Percentiles rank a stretch among this genome's conserved stretches.
phyloP scores from a whole-genome alignment of 2,888 invertebrate genomes.

The Chymomyza procnemis region DNA sequence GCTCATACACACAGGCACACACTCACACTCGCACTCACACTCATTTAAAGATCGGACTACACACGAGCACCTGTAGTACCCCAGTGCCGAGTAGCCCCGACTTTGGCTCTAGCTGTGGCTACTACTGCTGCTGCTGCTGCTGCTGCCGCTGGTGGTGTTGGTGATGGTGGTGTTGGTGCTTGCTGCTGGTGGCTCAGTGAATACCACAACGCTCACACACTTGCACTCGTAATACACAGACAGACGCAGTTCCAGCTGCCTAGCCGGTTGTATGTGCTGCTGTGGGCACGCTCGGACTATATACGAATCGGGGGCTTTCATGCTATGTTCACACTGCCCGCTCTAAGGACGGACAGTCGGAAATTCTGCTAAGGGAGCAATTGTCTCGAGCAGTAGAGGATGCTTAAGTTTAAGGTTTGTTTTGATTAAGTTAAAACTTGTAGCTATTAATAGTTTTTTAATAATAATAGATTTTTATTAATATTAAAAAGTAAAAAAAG shows the following conservation, averaged over 20 bases:
- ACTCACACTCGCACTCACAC: neutral
- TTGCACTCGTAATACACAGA: constrained; percentile 13
- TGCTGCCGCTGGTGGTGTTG: too few relatives aligned
- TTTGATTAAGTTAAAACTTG: too few relatives aligned
- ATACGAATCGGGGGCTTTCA: neutral
- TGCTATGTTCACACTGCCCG: neutral
- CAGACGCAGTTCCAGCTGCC: constrained; percentile 37
- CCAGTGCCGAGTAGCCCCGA: neutral
- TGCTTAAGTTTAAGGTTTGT: too few relatives aligned
- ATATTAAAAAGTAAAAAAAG: too few relatives aligned
- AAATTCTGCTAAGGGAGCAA: too few relatives aligned
- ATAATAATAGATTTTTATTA: too few relatives aligned
- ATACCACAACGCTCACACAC: constrained; percentile 26
- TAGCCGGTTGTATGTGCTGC: constrained; percentile 44
- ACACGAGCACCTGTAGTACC: neutral
- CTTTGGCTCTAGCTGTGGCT: neutral
- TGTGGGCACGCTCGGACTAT: constrained; percentile 4
- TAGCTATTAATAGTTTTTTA: too few relatives aligned
- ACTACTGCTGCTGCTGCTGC: neutral
- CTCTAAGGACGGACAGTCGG: too few relatives aligned
- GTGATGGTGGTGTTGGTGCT: neutral
- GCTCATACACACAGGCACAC: neutral
- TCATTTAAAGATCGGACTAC: too few relatives aligned
- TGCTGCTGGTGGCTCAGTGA: neutral
- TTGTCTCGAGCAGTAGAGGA: too few relatives aligned